Conservation (phyloP, 2,888 invertebrate genomes). For the Sarcophaga caerulescens region DNA sequence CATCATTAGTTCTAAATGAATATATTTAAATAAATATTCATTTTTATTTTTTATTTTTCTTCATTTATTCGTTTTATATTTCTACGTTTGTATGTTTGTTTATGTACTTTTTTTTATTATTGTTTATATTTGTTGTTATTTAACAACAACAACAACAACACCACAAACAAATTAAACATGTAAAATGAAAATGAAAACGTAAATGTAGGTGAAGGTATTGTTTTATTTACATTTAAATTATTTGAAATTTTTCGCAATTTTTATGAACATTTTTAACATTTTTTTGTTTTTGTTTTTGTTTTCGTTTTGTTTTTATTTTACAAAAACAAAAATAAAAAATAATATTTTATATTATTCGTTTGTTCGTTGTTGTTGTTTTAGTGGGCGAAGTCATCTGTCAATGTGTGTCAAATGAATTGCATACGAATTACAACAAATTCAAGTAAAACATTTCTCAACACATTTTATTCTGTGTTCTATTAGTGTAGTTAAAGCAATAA, state of each 20-base stretch:
- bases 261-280: neutral
- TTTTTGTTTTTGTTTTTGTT: neutral
- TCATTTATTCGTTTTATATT: slow-evolving; percentile 11
- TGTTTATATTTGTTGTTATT: neutral
- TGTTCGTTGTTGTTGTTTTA: neutral
- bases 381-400: slow-evolving; percentile 46
- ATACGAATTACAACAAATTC: neutral
- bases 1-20: slow-evolving; percentile 63
- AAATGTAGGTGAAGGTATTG: slow-evolving; percentile 66
- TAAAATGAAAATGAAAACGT: slow-evolving; percentile 30
- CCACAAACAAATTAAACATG: neutral
- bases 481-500: neutral
- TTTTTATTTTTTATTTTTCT: neutral
- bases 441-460: neutral
- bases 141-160: slow-evolving; percentile 30
- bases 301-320: too few relatives aligned
- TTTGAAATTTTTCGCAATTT: slow-evolving; percentile 1
- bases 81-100: slow-evolving; percentile 20
- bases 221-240: slow-evolving; percentile 55
- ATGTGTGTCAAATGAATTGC: neutral
- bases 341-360: too few relatives aligned
- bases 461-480: too few relatives aligned
- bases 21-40: slow-evolving; percentile 53
- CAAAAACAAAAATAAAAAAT: too few relatives aligned
- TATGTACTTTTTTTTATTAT: neutral